These are phyloP conservation scores for Graphium colonna DNA, from an alignment of 2,888 invertebrate species.

Conservation along the genomic window DNA sequence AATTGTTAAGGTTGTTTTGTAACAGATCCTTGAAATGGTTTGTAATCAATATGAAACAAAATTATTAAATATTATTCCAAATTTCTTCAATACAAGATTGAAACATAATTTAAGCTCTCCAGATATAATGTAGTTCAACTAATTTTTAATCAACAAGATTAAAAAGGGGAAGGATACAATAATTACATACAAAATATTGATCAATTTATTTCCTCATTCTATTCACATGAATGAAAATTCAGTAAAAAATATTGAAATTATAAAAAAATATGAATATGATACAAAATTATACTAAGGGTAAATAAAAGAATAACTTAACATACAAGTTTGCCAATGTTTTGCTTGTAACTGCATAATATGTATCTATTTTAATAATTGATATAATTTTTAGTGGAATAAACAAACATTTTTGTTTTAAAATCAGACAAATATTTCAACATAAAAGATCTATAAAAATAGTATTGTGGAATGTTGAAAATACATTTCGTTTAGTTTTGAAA, in stretches of 20 bases:
- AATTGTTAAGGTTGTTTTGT: too few relatives aligned
- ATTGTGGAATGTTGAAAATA: slow-evolving; percentile 63
- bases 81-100: too few relatives aligned
- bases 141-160: background rate
- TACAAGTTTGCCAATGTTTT: slow-evolving; percentile 18
- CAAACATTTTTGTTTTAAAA: background rate
- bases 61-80: too few relatives aligned
- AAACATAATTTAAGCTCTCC: too few relatives aligned
- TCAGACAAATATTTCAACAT: slow-evolving; percentile 26
- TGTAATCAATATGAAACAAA: too few relatives aligned
- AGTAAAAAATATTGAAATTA: slow-evolving; percentile 52
- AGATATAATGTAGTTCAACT: too few relatives aligned
- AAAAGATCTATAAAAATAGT: slow-evolving; percentile 55
- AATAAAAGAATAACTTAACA: slow-evolving; percentile 33
- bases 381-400: slow-evolving; percentile 9
- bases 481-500: slow-evolving; percentile 25
- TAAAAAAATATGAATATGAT: slow-evolving; percentile 60
- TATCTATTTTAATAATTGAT: slow-evolving; percentile 2
- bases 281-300: slow-evolving; percentile 64
- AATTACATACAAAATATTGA: slow-evolving; percentile 56
- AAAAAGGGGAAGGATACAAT: slow-evolving; percentile 19
- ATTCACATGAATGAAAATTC: slow-evolving; percentile 61
- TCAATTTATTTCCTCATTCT: slow-evolving; percentile 63
- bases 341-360: background rate
- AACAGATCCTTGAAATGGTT: background rate